Conservation (phyloP, 2,113 vertebrate genomes). For the Hemicordylus capensis region DNA sequence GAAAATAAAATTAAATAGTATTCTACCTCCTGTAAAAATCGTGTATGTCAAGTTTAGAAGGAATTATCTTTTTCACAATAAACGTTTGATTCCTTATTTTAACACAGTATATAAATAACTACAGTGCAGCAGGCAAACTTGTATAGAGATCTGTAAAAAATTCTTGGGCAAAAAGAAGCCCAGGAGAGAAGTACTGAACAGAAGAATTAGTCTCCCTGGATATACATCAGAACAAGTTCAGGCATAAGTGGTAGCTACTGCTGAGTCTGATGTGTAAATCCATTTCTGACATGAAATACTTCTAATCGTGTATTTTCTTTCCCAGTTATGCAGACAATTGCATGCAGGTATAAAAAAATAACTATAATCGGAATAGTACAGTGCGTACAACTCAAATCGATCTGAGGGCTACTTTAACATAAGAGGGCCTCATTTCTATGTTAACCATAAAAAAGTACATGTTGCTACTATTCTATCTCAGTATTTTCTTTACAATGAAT, state of each 20-base stretch:
- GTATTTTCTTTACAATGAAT: too few relatives aligned
- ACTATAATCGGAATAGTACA: background rate
- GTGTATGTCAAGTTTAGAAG: slow-evolving; percentile 56
- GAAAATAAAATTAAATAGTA: slow-evolving; percentile 60
- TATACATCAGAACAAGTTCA: slow-evolving; percentile 26
- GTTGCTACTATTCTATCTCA: background rate
- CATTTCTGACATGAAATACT: background rate
- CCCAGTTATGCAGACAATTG: background rate
- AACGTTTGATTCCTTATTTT: slow-evolving; percentile 59
- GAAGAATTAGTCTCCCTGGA: slow-evolving; percentile 51
- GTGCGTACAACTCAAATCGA: background rate
- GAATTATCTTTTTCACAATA: slow-evolving; percentile 62
- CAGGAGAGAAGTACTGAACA: slow-evolving; percentile 60
- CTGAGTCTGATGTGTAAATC: slow-evolving; percentile 5
- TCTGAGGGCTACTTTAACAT: background rate
- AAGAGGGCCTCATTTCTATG: background rate
- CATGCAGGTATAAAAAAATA: background rate
- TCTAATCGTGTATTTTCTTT: slow-evolving; percentile 17
- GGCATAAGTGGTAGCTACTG: background rate
- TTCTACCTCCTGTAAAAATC: slow-evolving; percentile 61
- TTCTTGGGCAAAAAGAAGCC: slow-evolving; percentile 52
- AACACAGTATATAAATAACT: slow-evolving; percentile 63
- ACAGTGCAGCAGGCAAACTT: slow-evolving; percentile 41
- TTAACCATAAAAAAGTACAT: background rate
- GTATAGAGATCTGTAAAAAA: slow-evolving; percentile 56